Evolutionary conservation across 2,797 vertebrate species (phyloP).

Genomic region (Syndactyla subalaris): DNA sequence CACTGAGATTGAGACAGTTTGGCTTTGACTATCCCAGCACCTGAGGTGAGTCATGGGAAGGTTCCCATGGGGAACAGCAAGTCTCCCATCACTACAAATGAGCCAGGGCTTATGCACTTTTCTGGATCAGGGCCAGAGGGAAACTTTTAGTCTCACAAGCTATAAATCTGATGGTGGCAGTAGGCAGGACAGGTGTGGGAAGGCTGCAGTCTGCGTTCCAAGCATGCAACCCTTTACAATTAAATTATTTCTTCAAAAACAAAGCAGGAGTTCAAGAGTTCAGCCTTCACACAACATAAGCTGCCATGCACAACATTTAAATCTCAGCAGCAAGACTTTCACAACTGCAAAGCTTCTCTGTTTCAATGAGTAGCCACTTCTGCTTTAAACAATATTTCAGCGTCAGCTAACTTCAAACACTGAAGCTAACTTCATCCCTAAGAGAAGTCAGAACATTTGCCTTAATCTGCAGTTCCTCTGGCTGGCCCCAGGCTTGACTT

Average conservation of each 20-base stretch:
- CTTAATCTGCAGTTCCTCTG: slow-evolving; percentile 9
- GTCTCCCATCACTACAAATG: not conserved
- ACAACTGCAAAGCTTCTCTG: not conserved
- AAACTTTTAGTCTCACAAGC: not conserved
- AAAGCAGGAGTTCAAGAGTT: slow-evolving; percentile 49
- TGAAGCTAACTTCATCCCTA: not conserved
- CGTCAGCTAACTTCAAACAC: not conserved
- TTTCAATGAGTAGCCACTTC: slow-evolving; percentile 9
- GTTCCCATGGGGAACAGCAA: not conserved
- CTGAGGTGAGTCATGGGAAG: not conserved
- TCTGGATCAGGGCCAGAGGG: not conserved
- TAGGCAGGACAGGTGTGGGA: slow-evolving; percentile 44
- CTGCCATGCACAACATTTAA: not conserved
- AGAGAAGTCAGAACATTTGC: not conserved
- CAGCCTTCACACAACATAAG: not conserved
- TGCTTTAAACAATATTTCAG: slow-evolving; percentile 24
- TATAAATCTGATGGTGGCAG: slow-evolving; percentile 30
- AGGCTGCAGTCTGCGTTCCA: not conserved
- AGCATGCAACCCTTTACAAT: not conserved
- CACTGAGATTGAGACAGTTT: not conserved
- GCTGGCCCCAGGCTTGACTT: not conserved
- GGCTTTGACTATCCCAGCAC: not conserved
- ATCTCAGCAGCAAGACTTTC: slow-evolving; percentile 12
- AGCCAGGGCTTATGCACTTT: not conserved
- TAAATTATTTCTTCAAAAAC: slow-evolving; percentile 35